Percentiles rank a stretch among this genome's conserved stretches.
Evolutionary conservation across 2,797 vertebrate genomes (phyloP).

Genomic region (Lithobates sylvaticus): DNA sequence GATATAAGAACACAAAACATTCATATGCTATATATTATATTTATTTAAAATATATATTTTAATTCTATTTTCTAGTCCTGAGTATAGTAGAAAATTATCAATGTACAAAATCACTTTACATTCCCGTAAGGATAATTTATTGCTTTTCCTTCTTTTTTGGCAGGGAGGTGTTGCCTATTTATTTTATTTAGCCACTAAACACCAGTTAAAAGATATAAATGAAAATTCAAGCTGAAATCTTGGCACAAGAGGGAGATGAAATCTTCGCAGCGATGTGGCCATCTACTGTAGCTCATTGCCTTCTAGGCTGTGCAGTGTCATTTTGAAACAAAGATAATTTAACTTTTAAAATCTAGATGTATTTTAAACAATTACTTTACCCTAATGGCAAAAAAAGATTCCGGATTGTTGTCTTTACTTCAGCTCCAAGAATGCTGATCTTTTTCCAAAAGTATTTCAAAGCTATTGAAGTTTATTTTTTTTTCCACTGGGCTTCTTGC

Average conservation of each 20-base stretch:
- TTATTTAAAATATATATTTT: no score
- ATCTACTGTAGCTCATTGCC: background rate
- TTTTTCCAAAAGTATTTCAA: conserved; percentile 47
- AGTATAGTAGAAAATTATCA: no score
- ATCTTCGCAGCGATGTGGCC: background rate
- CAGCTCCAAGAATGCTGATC: conserved; percentile 48
- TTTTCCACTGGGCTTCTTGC: conserved; percentile 46
- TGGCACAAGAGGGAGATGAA: background rate
- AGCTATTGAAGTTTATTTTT: conserved; percentile 42
- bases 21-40: no score
- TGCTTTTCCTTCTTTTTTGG: background rate
- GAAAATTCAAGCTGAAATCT: background rate
- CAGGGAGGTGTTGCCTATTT: background rate
- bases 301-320: background rate
- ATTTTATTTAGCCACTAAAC: background rate
- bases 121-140: no score
- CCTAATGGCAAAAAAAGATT: conserved; percentile 35
- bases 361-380: conserved; percentile 40
- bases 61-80: no score
- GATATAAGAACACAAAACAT: no score
- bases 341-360: conserved; percentile 2
- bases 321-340: conserved; percentile 18
- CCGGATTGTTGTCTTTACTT: conserved; percentile 45
- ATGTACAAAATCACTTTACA: no score
- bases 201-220: background rate